phyloP scores from a whole-genome alignment of 1,140 invertebrate genomes.

The Macrostomum lignano region DNA sequence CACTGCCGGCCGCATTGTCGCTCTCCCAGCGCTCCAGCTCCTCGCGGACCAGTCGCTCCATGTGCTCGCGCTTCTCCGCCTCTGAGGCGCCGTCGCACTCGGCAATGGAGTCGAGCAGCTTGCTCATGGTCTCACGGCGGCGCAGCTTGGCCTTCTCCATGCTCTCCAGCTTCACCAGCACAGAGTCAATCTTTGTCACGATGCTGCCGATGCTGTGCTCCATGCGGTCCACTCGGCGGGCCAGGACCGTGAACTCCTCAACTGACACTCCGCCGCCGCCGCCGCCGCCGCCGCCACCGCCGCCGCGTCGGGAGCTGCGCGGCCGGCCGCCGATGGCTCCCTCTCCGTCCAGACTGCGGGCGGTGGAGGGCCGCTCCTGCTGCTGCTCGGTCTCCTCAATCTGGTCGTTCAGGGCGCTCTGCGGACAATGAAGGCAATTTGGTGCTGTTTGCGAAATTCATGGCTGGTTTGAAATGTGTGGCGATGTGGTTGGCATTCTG shows the following conservation, averaged over 20 bases:
- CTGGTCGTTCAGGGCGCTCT: too few relatives aligned
- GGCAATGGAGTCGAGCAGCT: slow-evolving; percentile 32
- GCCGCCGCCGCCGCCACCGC: slow-evolving; percentile 20
- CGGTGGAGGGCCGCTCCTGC: too few relatives aligned
- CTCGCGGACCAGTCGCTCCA: too few relatives aligned
- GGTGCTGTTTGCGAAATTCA: too few relatives aligned
- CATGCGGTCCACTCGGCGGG: too few relatives aligned
- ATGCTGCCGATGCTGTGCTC: slow-evolving; percentile 27
- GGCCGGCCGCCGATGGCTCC: too few relatives aligned
- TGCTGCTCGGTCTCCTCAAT: too few relatives aligned
- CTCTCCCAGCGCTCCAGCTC: slow-evolving; percentile 27
- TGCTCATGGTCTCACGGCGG: slow-evolving; percentile 31
- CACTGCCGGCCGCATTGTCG: too few relatives aligned
- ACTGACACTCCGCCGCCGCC: slow-evolving; percentile 25
- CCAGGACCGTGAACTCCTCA: slow-evolving; percentile 23
- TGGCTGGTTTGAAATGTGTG: too few relatives aligned
- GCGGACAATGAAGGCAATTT: too few relatives aligned
- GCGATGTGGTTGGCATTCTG: too few relatives aligned
- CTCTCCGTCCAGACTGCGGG: too few relatives aligned
- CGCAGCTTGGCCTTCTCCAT: slow-evolving; percentile 33
- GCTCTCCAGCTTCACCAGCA: slow-evolving; percentile 31
- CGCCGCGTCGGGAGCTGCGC: slow-evolving; percentile 9
- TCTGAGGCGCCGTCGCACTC: slow-evolving; percentile 25
- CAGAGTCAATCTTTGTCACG: slow-evolving; percentile 33
- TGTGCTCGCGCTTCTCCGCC: slow-evolving; percentile 24